Evolutionary conservation across 1,140 invertebrate species (phyloP), one percentile per base, ranked within the genome.

Genomic region (Lineus longissimus): DNA sequence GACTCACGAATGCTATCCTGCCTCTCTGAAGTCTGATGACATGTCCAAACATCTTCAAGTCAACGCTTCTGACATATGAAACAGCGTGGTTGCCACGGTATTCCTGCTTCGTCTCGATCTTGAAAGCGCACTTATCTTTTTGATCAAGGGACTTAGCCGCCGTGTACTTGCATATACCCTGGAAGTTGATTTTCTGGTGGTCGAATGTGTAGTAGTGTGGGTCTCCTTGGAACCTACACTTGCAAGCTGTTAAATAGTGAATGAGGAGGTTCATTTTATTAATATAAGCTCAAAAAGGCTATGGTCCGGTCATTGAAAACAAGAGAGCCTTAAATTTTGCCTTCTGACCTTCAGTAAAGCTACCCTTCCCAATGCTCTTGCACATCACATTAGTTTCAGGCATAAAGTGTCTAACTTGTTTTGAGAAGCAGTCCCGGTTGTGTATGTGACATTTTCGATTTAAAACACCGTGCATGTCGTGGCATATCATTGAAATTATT

Each of bases 151-250:
- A 86, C 87, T 70, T 62, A 0, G 64, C 62, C 19, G 71, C 47
- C 0, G 63, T 69, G 63, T 76, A 74, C 51, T 69, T 64, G 55
- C 74, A 76, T 1, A 41, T 65, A n/a, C 78, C 81, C 74, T 93
- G 91, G 73, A 95, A 96, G 72, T 89, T 93, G 76, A 90, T 95
- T 70, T 92, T 90, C 73, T 90, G 89, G 19, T 93, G 92, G 71
- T 97, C 94, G 74, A 94, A 97, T 9, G 92, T 94, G 65, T 89
- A 88, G 76, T 94, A 95, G 73, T 95, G 92, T 0, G 93, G 92
- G 80, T 95, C 93, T 0, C 93, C 93, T 72, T 92, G 95, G 0
- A 94, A 92, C 0, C 90, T 92, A 77, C 93, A 95, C 0, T 91
- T 88, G 11, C 91, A 92, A 6, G 47, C 33, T 36, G 33, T 15